Evolutionary conservation across 2,888 invertebrate genomes (phyloP).

Genomic region (Crocallis elinguaria): DNA sequence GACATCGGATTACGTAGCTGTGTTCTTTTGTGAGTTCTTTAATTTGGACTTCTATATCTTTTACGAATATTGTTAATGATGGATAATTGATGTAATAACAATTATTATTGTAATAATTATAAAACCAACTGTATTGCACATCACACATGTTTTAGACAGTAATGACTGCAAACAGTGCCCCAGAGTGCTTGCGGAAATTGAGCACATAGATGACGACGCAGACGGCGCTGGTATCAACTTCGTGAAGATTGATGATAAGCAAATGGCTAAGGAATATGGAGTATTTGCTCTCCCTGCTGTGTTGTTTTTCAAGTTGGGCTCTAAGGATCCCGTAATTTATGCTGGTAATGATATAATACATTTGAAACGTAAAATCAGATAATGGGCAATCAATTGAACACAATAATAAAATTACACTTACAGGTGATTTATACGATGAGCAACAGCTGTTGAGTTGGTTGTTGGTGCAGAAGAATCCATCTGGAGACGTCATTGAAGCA

Average conservation of each 20-base stretch:
- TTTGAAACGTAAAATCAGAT: conserved; percentile 11
- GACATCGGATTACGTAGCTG: conserved; percentile 95
- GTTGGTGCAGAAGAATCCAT: conserved; percentile 95
- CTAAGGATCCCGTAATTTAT: conserved; percentile 95
- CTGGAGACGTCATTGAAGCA: conserved; percentile 95
- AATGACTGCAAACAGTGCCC: conserved; percentile 98
- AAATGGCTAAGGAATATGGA: conserved; percentile 94
- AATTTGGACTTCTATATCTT: conserved; percentile 9
- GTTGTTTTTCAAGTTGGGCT: conserved; percentile 94
- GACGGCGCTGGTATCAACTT: conserved; percentile 96
- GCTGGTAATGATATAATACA: conserved; percentile 87
- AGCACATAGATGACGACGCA: conserved; percentile 97
- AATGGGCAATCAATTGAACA: conserved; percentile 9
- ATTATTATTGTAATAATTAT: conserved; percentile 41
- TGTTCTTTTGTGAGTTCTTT: conserved; percentile 94
- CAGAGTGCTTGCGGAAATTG: conserved; percentile 93
- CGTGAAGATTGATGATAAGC: conserved; percentile 95
- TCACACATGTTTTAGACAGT: conserved; percentile 90
- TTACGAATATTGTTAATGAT: too few species aligned
- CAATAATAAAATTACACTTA: conserved; percentile 35
- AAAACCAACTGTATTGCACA: conserved; percentile 74
- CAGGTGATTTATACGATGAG: conserved; percentile 94
- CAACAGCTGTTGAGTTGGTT: conserved; percentile 96
- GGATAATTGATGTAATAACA: conserved; percentile 24
- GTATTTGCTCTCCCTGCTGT: conserved; percentile 96